A percentile compares a stretch with the other conserved stretches of the same genome.
Evolutionary conservation across 2,113 vertebrate species (phyloP).

Genomic region (Fulica atra): DNA sequence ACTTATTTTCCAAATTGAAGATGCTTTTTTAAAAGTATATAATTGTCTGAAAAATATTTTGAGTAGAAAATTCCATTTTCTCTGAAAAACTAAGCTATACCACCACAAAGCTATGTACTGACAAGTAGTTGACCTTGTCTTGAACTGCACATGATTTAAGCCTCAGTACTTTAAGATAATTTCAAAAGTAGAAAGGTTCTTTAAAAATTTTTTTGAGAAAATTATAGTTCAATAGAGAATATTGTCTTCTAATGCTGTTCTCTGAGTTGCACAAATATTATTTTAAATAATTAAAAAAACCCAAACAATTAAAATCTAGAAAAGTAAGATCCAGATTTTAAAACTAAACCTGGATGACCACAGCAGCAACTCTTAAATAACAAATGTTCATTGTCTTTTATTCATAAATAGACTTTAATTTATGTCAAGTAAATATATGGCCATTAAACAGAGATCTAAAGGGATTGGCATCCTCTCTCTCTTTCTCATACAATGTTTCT

Average conservation of each 20-base stretch:
- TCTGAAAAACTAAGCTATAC: not conserved
- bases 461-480: accelerated
- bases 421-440: not conserved
- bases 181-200: not conserved
- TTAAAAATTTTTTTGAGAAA: not conserved
- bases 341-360: not conserved
- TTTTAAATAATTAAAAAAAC: not conserved
- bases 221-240: not conserved
- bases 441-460: not conserved
- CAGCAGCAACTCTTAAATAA: not conserved
- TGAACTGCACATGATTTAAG: not conserved
- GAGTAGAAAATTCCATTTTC: not conserved
- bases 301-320: not conserved
- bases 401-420: not conserved
- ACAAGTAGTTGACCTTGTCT: not conserved
- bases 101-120: not conserved
- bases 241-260: not conserved
- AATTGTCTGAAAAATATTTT: not conserved
- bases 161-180: not conserved
- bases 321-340: not conserved
- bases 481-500: not conserved
- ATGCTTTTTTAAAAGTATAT: not conserved
- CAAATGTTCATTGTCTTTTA: not conserved
- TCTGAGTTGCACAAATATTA: not conserved
- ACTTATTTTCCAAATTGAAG: not conserved